phyloP scores from a whole-genome alignment of 1,140 invertebrate species.

The Lucilia cuprina region DNA sequence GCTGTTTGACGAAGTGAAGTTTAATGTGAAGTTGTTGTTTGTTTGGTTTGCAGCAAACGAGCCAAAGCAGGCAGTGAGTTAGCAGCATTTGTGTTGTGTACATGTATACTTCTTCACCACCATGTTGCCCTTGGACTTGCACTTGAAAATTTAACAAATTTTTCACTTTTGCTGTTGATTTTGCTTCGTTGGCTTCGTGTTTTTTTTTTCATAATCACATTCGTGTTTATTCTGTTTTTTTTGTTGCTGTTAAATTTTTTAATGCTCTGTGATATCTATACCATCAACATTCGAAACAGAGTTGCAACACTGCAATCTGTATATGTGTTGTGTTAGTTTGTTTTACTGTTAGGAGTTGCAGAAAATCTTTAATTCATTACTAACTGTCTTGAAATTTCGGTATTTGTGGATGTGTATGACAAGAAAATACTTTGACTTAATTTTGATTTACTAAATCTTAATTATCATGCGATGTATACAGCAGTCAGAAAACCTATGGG shows the following conservation, averaged over 20 bases:
- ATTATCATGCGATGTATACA: too few species aligned
- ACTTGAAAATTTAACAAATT: conserved; percentile 3
- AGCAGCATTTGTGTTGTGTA: neutral
- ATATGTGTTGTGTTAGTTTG: neutral
- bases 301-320: neutral
- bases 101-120: neutral
- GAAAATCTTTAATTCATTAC: neutral
- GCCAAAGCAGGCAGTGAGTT: neutral
- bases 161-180: conserved; percentile 3
- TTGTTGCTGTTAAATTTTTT: neutral
- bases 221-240: neutral
- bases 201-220: neutral
- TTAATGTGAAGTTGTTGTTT: conserved; percentile 11
- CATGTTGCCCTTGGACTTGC: conserved; percentile 16
- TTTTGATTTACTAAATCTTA: too few species aligned
- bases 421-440: too few species aligned
- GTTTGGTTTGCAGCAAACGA: neutral
- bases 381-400: too few species aligned
- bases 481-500: too few species aligned
- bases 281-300: neutral
- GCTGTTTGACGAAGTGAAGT: conserved; percentile 16
- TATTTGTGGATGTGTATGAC: too few species aligned
- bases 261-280: neutral
- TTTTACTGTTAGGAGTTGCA: neutral
- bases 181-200: neutral